Evolutionary conservation across 2,113 vertebrate species (phyloP).

Genomic region (Sturnus vulgaris): DNA sequence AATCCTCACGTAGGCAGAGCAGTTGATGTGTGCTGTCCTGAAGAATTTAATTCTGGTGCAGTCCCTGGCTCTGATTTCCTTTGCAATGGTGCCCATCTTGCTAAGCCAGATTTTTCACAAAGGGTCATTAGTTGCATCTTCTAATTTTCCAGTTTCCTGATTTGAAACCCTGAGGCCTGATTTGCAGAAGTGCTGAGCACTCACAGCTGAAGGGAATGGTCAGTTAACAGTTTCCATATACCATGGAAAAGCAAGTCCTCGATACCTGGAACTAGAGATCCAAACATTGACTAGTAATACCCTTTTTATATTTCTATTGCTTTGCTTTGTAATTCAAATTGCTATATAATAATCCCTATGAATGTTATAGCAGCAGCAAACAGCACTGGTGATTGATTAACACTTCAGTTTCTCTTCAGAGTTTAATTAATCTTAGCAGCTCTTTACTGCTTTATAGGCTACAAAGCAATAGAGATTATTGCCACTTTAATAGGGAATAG

Average conservation of each 20-base stretch:
- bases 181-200: background rate
- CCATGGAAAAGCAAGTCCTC: background rate
- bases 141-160: constrained; percentile 5
- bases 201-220: background rate
- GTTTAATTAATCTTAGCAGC: constrained; percentile 48
- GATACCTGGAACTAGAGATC: background rate
- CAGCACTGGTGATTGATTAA: constrained; percentile 40
- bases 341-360: background rate
- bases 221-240: background rate
- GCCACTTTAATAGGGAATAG: background rate
- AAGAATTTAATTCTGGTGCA: background rate
- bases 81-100: background rate
- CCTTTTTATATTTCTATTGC: background rate
- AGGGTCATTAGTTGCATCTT: background rate
- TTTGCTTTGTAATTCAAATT: background rate
- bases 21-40: background rate
- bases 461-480: constrained; percentile 14
- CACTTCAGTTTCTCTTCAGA: constrained; percentile 1
- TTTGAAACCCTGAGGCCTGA: background rate
- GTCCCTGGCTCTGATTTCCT: background rate
- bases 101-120: background rate
- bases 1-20: background rate
- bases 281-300: background rate
- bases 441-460: constrained; percentile 12
- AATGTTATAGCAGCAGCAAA: background rate